Evolutionary conservation across 2,113 vertebrate genomes (phyloP).

Genomic region (Alligator mississippiensis): DNA sequence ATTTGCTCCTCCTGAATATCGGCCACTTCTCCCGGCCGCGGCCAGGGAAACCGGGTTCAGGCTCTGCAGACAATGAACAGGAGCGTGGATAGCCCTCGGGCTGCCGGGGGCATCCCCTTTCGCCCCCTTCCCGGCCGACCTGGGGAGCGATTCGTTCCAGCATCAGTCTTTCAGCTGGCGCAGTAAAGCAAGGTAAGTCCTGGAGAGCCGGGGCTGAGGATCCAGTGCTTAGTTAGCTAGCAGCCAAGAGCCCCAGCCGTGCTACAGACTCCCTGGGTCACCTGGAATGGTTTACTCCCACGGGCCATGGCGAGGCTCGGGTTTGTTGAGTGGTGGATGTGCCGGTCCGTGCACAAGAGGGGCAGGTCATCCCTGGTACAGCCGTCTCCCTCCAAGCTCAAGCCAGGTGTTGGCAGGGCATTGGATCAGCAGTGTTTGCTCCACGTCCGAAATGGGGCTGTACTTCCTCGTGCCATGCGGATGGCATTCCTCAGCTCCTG

Average conservation of each 20-base stretch:
- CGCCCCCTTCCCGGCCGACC: too few relatives aligned
- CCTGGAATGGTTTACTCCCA: neutral
- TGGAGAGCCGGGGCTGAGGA: neutral
- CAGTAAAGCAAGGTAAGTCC: neutral
- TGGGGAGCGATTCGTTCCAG: too few relatives aligned
- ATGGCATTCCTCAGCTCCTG: too few relatives aligned
- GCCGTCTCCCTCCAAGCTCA: neutral
- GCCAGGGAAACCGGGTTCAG: conserved; percentile 16
- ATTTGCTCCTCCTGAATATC: conserved; percentile 49
- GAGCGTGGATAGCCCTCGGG: neutral
- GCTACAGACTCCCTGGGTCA: neutral
- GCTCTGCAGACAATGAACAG: neutral
- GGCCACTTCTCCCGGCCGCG: conserved; percentile 22
- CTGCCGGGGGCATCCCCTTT: neutral
- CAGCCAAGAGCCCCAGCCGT: neutral
- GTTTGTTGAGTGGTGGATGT: too few relatives aligned
- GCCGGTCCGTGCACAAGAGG: neutral
- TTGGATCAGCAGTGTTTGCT: neutral
- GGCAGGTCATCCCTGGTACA: neutral
- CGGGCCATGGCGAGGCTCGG: neutral
- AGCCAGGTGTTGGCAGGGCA: too few relatives aligned
- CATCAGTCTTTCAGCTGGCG: neutral
- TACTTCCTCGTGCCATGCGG: neutral
- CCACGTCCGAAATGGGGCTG: neutral
- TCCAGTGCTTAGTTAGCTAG: neutral